Evolutionary conservation across 2,888 invertebrate species (phyloP), one percentile per base, ranked within the genome.

Genomic region (Caenorhabditis auriculariae): DNA sequence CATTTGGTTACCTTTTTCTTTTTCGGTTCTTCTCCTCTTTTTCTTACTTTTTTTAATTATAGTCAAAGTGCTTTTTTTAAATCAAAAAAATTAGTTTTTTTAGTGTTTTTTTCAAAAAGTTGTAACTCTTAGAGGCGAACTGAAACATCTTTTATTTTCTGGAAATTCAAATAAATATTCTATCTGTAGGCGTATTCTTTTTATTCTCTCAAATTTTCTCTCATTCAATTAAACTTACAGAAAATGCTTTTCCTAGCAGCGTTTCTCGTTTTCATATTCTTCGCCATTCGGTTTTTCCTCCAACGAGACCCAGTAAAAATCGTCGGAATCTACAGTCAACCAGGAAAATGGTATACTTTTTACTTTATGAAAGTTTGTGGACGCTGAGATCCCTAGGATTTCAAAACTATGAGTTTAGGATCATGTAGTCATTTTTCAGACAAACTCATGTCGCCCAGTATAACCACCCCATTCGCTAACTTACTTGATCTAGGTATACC

Each of bases 311-410:
- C 73, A 3, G 41, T 58, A 1, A 53, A 47, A 27, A 29, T 70
- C 4, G 39, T 70, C 9, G 54, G 50, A 4, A 58, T 73, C 21
- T 73, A 73, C 43, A 61, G 66, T 15, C 61, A 53, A 32, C 63
- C 73, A 0, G 65, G 69, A 27, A 73, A 73, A 60, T 73, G 66
- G 70, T 66, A 17, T 41, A 42, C 29, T 15, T 43, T 15, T 43
- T 24, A 41, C 15, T 21, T n/a, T n/a, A n/a, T n/a, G n/a, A n/a
- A n/a, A n/a, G n/a, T n/a, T n/a, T n/a, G n/a, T n/a, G n/a, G n/a
- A n/a, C n/a, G n/a, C n/a, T n/a, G n/a, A n/a, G n/a, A n/a, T n/a
- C n/a, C n/a, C n/a, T n/a, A n/a, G n/a, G n/a, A n/a, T n/a, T n/a
- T n/a, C n/a, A n/a, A n/a, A n/a, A n/a, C n/a, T n/a, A n/a, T n/a